phyloP scores from a whole-genome alignment of 1,140 invertebrate genomes.

The Asobara japonica region DNA sequence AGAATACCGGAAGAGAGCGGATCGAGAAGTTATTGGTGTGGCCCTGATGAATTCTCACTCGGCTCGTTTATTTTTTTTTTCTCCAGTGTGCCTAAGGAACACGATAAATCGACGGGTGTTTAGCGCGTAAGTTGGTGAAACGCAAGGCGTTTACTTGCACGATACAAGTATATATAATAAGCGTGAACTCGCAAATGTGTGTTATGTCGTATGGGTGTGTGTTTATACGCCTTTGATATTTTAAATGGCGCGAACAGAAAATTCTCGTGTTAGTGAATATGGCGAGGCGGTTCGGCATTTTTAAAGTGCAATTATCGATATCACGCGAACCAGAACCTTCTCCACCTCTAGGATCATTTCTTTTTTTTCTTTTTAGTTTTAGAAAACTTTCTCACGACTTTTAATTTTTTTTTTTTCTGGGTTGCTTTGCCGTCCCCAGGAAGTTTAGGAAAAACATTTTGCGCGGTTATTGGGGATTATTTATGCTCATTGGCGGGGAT shows the following conservation, averaged over 20 bases:
- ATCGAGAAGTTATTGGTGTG: no score
- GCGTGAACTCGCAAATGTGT: neutral
- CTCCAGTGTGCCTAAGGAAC: constrained; percentile 24
- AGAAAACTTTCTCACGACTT: constrained; percentile 25
- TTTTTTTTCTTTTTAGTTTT: neutral
- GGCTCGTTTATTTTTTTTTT: neutral
- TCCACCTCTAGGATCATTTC: constrained; percentile 14
- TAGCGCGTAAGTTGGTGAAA: constrained; percentile 50
- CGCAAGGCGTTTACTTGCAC: constrained; percentile 59
- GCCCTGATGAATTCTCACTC: neutral
- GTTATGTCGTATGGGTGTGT: neutral
- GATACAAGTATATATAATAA: constrained; percentile 50
- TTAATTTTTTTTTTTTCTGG: neutral
- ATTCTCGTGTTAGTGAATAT: neutral
- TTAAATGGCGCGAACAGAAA: constrained; percentile 13
- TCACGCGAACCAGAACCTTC: constrained; percentile 3
- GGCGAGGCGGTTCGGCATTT: neutral
- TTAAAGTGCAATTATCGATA: neutral
- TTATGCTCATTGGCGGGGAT: neutral
- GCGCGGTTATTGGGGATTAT: no score
- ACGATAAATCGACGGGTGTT: constrained; percentile 38
- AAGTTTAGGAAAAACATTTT: neutral
- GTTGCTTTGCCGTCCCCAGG: neutral
- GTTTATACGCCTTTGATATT: neutral
- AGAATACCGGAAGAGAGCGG: no score